Evolutionary conservation across 2,797 vertebrate genomes (phyloP).

Genomic region (Tympanoctomys barrerae): DNA sequence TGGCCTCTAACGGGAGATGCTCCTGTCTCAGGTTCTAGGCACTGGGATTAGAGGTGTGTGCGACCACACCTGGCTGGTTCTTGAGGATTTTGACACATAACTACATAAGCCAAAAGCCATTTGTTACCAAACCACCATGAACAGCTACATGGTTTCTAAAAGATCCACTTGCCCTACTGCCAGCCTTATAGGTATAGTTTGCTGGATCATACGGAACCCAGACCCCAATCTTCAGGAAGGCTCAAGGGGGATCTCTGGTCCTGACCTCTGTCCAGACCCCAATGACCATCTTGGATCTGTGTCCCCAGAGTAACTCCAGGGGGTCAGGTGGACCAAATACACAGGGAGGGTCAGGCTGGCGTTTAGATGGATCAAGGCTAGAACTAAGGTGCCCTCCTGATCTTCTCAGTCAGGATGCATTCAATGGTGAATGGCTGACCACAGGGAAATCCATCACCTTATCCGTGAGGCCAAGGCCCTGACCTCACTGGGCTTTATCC

Average conservation of each 20-base stretch:
- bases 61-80: neutral
- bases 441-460: too few relatives aligned
- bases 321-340: fast-evolving
- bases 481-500: too few relatives aligned
- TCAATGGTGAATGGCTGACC: too few relatives aligned
- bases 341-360: too few relatives aligned
- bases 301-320: neutral
- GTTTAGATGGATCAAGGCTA: too few relatives aligned
- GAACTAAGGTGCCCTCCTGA: too few relatives aligned
- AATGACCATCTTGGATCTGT: neutral
- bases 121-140: neutral
- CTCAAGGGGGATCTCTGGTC: neutral
- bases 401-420: too few relatives aligned
- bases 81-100: neutral
- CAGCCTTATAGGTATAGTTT: neutral
- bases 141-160: neutral
- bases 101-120: neutral
- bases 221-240: neutral
- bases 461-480: too few relatives aligned
- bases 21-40: neutral
- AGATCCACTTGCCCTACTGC: neutral
- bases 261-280: too few relatives aligned
- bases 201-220: neutral
- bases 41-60: too few relatives aligned
- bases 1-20: neutral